Evolutionary conservation across 2,797 vertebrate species (phyloP).

Genomic region (Manis javanica): DNA sequence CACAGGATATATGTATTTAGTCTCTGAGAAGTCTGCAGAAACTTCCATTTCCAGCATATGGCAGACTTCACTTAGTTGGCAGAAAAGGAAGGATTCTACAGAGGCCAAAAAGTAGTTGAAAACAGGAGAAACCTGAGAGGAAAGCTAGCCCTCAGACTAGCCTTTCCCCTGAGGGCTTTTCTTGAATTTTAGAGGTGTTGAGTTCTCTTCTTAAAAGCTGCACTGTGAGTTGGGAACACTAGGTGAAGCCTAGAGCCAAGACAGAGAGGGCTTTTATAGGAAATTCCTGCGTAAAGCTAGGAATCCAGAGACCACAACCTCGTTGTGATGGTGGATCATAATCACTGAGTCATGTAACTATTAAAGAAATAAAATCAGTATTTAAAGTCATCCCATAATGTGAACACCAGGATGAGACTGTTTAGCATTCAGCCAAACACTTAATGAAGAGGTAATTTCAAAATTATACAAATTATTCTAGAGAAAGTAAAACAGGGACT

Average conservation of each 20-base stretch:
- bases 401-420: background rate
- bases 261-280: background rate
- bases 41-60: slow-evolving; percentile 45
- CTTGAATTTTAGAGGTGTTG: background rate
- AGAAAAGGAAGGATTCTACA: slow-evolving; percentile 51
- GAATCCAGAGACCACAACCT: background rate
- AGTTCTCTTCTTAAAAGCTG: background rate
- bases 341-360: background rate
- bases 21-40: slow-evolving; percentile 53
- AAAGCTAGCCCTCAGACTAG: background rate
- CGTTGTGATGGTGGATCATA: background rate
- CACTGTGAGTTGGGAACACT: background rate
- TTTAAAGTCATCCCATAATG: background rate
- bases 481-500: background rate
- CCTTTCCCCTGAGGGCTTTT: background rate
- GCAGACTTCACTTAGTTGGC: slow-evolving; percentile 32
- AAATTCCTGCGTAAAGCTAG: background rate
- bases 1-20: slow-evolving; percentile 5
- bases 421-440: background rate
- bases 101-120: slow-evolving; percentile 38
- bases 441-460: background rate
- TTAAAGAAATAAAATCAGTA: background rate
- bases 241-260: background rate
- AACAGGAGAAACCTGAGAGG: background rate
- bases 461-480: slow-evolving; percentile 8